Evolutionary conservation across 2,113 vertebrate species (phyloP).

Genomic region (Isichthys henryi): DNA sequence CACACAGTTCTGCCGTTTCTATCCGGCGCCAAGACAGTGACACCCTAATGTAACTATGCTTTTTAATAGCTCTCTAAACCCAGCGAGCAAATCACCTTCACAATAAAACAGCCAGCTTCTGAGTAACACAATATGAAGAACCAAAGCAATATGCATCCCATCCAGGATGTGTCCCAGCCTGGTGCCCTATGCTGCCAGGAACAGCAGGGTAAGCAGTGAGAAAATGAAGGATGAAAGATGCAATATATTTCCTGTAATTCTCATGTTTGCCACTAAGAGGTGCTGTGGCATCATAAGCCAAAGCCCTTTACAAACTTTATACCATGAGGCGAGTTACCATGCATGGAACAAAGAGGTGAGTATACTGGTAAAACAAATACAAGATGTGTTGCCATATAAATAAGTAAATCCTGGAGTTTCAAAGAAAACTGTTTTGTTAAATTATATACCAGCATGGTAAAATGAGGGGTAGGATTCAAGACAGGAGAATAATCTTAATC

Average conservation of each 20-base stretch:
- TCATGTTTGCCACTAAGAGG: slow-evolving; percentile 40
- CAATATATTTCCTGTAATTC: neutral
- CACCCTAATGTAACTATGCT: neutral
- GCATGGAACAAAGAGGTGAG: neutral
- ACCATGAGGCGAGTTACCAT: neutral
- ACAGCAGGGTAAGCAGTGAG: neutral
- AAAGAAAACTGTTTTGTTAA: neutral
- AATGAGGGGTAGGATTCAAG: neutral
- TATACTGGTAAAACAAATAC: neutral
- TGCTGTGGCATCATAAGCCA: slow-evolving; percentile 27
- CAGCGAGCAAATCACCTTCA: neutral
- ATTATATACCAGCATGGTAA: neutral
- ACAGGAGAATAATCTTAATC: neutral
- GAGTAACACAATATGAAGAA: neutral
- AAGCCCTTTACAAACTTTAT: neutral
- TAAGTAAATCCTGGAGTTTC: neutral
- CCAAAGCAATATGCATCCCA: neutral
- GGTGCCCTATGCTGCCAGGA: neutral
- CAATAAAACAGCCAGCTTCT: neutral
- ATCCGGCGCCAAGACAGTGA: neutral
- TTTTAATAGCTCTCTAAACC: neutral
- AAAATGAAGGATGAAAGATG: neutral
- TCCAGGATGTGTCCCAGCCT: neutral
- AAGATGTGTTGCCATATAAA: neutral
- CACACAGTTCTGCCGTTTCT: neutral